A percentile compares a stretch with the other conserved stretches of the same genome.
These are phyloP conservation scores for Crossaster papposus DNA, from an alignment of 53 echinoderm and acorn worm species.

Conservation along the genomic window DNA sequence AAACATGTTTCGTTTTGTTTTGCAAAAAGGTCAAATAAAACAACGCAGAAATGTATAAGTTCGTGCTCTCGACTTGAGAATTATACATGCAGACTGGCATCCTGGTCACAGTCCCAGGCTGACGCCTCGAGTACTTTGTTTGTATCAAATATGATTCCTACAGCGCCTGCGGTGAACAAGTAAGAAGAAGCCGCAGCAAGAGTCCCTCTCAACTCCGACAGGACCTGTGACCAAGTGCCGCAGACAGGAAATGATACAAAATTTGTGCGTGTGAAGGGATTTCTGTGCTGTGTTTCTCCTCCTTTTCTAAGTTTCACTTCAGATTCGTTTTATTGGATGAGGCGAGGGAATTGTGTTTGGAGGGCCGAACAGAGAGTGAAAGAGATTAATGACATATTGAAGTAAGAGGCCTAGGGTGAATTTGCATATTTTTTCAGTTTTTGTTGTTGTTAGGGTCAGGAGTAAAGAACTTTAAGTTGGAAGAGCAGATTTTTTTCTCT, in stretches of 20 bases:
- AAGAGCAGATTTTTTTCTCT: neutral
- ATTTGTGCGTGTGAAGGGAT: slow-evolving; percentile 29
- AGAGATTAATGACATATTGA: neutral
- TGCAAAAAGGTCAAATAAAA: neutral
- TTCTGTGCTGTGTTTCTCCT: neutral
- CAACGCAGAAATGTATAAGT: neutral
- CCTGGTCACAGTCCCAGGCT: neutral
- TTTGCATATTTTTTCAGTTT: neutral
- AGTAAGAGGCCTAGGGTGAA: neutral
- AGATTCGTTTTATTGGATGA: neutral
- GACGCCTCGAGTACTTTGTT: slow-evolving; percentile 59
- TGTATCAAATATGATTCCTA: slow-evolving; percentile 56
- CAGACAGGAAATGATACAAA: slow-evolving; percentile 51
- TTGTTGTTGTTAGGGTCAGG: neutral
- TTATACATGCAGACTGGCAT: slow-evolving; percentile 26
- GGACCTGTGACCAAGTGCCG: slow-evolving; percentile 34
- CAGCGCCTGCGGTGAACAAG: slow-evolving; percentile 8
- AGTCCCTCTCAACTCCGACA: neutral
- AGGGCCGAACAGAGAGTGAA: neutral
- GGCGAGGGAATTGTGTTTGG: neutral
- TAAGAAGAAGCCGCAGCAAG: neutral
- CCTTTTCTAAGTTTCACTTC: neutral
- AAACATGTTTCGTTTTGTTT: neutral
- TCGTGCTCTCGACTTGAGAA: neutral
- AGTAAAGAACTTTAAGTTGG: neutral